Base-by-base conservation (phyloP, 2,797 vertebrate species). In the Avahi laniger region DNA sequence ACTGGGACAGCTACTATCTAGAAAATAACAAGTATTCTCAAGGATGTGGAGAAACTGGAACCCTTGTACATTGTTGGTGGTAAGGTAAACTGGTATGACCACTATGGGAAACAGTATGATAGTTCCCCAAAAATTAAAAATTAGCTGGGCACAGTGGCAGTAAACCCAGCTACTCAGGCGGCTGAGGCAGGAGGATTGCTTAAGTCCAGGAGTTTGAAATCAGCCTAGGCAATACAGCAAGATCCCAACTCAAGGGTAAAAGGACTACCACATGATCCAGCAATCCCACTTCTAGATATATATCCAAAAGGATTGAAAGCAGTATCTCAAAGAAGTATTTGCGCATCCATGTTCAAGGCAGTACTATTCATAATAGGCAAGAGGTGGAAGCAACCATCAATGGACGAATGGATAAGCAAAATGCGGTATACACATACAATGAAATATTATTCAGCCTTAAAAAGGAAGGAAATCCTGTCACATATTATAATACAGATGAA, bases 91-190 rank as follows among this genome's bases (percentile, higher is more conserved):
- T 57, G 18, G n/a, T 69, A 3, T 28, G 81, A 46, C 38, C 48
- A 33, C 35, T 94, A 76, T 22, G 28, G 69, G 63, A 91, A 91
- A 78, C 18, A 82, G 69, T 46, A 63, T 0, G 38, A 22, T 52
- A 93, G 5, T 70, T 87, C 9, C 70, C 75, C 41, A 93, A 86
- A 89, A 86, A 52, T 81, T 92, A 72, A 92, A 97, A 92, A 78
- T 30, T 59, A 59, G 57, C 57, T 59, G 24, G 26, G 57, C 26
- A 28, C 57, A 59, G 57, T 59, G 57, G 57, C 57, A 59, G 57
- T 59, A 28, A 59, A 59, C 57, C 57, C 24, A 12, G 26, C 57
- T 59, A 59, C 57, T 28, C 57, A 59, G 57, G 57, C 11, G 1
- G 10, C 57, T 59, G 57, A 59, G 57, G 57, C 26, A 59, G 57